Evolutionary conservation across 2,113 vertebrate species (phyloP).

Genomic region (Sebastes schlegelii): DNA sequence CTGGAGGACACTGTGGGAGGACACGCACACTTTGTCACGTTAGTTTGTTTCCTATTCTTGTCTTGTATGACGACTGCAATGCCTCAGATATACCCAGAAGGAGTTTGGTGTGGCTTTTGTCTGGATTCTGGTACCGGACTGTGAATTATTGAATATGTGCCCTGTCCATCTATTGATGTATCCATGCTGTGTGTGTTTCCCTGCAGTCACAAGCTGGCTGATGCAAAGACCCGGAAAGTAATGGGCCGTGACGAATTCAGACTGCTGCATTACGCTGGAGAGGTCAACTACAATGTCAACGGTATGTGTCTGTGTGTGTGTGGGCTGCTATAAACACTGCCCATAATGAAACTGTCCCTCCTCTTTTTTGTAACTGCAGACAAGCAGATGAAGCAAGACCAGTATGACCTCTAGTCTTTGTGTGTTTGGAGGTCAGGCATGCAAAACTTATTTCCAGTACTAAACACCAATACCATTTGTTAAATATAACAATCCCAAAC

Average conservation of each 20-base stretch:
- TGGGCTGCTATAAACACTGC: background rate
- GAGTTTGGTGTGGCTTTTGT: too few species aligned
- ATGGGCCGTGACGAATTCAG: slow-evolving; percentile 95
- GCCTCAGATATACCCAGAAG: too few species aligned
- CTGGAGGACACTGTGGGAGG: slow-evolving; percentile 93
- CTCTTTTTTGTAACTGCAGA: background rate
- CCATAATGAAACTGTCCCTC: background rate
- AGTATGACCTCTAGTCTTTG: background rate
- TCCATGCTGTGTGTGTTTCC: background rate
- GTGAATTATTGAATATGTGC: background rate
- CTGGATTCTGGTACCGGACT: too few species aligned
- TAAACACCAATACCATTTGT: too few species aligned
- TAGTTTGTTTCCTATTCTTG: slow-evolving; percentile 70
- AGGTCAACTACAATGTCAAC: slow-evolving; percentile 96
- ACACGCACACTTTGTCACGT: slow-evolving; percentile 97
- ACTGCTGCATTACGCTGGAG: slow-evolving; percentile 95
- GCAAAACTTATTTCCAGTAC: too few species aligned
- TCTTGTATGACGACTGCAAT: background rate
- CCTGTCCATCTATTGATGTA: background rate
- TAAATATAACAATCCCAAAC: too few species aligned
- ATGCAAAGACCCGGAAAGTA: slow-evolving; percentile 94
- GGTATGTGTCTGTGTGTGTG: slow-evolving; percentile 79
- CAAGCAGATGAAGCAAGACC: background rate
- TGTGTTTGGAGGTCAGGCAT: background rate
- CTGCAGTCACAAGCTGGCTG: slow-evolving; percentile 94